These are phyloP conservation scores for Phragmatobia fuliginosa DNA, from an alignment of 2,888 invertebrate genomes.

Conservation along the genomic window DNA sequence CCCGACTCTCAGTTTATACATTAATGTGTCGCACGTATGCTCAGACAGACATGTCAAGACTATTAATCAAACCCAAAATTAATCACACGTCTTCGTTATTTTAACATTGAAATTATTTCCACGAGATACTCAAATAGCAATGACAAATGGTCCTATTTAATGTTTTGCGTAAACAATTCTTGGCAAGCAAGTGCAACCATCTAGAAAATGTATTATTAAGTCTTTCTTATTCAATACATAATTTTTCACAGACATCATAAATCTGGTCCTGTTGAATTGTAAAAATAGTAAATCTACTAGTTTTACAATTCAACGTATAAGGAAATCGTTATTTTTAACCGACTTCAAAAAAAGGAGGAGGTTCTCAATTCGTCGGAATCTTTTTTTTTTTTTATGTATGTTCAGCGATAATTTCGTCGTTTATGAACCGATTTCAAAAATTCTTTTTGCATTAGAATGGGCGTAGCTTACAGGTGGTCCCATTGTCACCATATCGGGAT, in stretches of 20 bases:
- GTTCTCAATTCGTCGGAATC: too few species aligned
- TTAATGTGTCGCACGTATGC: neutral
- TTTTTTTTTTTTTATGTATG: too few species aligned
- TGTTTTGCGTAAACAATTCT: slow-evolving; percentile 31
- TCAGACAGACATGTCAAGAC: neutral
- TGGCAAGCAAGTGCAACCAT: slow-evolving; percentile 25
- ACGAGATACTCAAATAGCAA: slow-evolving; percentile 25
- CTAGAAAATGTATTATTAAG: neutral
- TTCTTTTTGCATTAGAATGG: too few species aligned
- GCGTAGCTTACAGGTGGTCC: too few species aligned
- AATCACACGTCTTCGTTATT: slow-evolving; percentile 4
- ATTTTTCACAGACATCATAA: slow-evolving; percentile 27
- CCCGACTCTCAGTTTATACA: neutral
- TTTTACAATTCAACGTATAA: neutral
- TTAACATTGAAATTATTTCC: slow-evolving; percentile 22
- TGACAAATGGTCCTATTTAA: slow-evolving; percentile 31
- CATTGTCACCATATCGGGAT: too few species aligned
- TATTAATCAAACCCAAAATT: slow-evolving; percentile 6
- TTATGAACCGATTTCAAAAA: too few species aligned
- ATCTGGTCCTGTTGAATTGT: slow-evolving; percentile 9
- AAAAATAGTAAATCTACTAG: too few species aligned
- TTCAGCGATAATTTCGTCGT: too few species aligned
- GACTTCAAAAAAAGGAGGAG: too few species aligned
- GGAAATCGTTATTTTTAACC: too few species aligned
- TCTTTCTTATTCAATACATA: slow-evolving; percentile 18